Percentiles rank a stretch among this genome's conserved stretches.
These are phyloP conservation scores for Andricus quercusramuli DNA, from an alignment of 2,888 invertebrate species.

Conservation along the genomic window DNA sequence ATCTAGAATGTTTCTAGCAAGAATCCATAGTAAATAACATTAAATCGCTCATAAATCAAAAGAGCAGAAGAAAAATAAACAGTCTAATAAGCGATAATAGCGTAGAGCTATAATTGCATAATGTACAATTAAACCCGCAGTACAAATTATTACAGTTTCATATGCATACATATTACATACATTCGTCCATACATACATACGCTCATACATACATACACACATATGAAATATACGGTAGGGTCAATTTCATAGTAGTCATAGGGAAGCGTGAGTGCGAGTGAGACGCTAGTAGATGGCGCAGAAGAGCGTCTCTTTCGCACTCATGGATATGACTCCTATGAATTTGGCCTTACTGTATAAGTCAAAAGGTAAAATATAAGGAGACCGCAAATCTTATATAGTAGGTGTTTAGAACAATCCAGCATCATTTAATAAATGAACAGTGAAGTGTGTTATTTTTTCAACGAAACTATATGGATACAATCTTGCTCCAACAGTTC, in stretches of 20 bases:
- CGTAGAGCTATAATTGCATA: neutral
- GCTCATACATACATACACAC: neutral
- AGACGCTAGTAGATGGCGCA: too few species aligned
- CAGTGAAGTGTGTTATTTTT: too few species aligned
- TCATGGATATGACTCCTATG: too few species aligned
- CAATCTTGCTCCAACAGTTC: too few species aligned
- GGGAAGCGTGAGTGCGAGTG: too few species aligned
- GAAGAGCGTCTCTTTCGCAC: too few species aligned
- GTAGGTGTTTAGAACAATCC: neutral
- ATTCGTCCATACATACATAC: neutral
- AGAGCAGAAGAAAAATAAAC: neutral
- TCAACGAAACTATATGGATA: too few species aligned
- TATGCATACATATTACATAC: neutral
- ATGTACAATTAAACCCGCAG: neutral
- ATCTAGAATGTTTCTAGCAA: neutral
- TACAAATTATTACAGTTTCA: neutral
- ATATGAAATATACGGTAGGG: neutral
- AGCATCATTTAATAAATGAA: neutral
- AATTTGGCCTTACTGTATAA: too few species aligned
- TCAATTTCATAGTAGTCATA: too few species aligned
- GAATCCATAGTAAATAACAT: neutral
- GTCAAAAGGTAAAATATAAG: neutral
- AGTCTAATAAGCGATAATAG: neutral
- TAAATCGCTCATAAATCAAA: neutral
- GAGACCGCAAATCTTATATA: neutral